A percentile compares a stretch with the other conserved stretches of the same genome.
phyloP scores from a whole-genome alignment of 1,140 invertebrate genomes.

The Vanessa tameamea region DNA sequence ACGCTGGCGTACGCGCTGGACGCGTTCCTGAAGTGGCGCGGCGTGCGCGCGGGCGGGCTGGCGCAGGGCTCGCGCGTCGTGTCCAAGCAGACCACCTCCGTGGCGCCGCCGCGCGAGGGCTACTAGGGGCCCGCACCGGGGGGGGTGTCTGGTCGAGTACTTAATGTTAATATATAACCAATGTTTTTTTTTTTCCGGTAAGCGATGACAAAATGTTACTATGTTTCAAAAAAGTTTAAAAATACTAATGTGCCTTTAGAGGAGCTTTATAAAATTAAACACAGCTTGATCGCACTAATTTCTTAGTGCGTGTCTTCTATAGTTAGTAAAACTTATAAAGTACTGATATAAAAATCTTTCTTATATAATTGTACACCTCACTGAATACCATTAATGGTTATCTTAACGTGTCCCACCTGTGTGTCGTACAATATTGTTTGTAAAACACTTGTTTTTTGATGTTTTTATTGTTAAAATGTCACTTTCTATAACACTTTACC shows the following conservation, averaged over 20 bases:
- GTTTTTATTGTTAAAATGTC: too few species aligned
- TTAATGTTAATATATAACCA: not conserved
- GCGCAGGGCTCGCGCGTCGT: constrained; percentile 87
- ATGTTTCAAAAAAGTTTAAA: not conserved
- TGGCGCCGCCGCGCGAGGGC: constrained; percentile 48
- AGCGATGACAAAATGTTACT: too few species aligned
- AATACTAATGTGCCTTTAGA: constrained; percentile 16
- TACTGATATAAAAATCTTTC: too few species aligned
- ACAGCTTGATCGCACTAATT: not conserved
- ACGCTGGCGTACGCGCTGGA: constrained; percentile 90
- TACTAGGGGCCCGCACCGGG: constrained; percentile 38
- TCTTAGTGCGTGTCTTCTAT: too few species aligned
- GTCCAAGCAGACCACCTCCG: constrained; percentile 81
- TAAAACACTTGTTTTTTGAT: too few species aligned
- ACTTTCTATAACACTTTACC: too few species aligned
- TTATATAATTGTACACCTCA: too few species aligned
- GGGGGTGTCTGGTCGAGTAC: not conserved
- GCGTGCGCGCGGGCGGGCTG: constrained; percentile 83
- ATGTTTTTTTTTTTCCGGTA: too few species aligned
- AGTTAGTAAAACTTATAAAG: too few species aligned
- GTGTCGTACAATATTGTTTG: too few species aligned
- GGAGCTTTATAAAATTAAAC: constrained; percentile 9
- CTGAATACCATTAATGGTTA: too few species aligned
- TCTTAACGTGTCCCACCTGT: too few species aligned
- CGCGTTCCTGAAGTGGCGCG: constrained; percentile 87